Conservation (phyloP, 2,888 invertebrate genomes). For the Amorpha juglandis region DNA sequence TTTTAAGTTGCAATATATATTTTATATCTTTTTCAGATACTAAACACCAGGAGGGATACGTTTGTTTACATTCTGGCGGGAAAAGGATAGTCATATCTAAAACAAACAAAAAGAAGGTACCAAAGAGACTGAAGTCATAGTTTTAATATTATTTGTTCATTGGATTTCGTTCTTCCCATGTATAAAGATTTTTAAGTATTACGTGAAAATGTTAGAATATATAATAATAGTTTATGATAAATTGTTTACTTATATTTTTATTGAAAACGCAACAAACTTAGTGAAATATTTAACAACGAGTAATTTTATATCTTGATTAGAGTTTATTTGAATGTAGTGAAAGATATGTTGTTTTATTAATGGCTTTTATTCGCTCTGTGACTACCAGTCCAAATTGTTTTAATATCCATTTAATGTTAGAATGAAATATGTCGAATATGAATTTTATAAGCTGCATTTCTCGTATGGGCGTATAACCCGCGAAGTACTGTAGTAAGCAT, state of each 20-base stretch:
- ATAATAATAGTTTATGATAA: constrained; percentile 2
- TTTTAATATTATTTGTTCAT: constrained; percentile 31
- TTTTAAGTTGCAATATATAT: neutral
- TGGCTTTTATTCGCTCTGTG: too few relatives aligned
- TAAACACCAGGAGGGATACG: constrained; percentile 31
- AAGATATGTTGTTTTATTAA: neutral
- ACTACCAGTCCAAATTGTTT: too few relatives aligned
- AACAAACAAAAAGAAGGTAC: constrained; percentile 54
- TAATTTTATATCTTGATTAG: constrained; percentile 8
- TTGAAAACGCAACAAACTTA: constrained; percentile 8
- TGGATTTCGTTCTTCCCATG: constrained; percentile 13
- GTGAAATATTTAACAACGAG: constrained; percentile 9
- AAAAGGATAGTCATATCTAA: constrained; percentile 46
- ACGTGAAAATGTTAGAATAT: neutral
- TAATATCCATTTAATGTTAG: too few relatives aligned
- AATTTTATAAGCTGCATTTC: too few relatives aligned
- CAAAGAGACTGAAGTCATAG: constrained; percentile 61
- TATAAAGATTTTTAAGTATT: constrained; percentile 4
- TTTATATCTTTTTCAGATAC: constrained; percentile 12
- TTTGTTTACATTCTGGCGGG: constrained; percentile 50
- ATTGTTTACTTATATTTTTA: constrained; percentile 1
- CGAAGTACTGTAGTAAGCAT: too few relatives aligned
- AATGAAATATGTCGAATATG: too few relatives aligned
- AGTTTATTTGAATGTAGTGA: neutral
- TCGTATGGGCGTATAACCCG: too few relatives aligned